Conservation (phyloP, 2,113 vertebrate genomes). For the Phyllostomus hastatus region DNA sequence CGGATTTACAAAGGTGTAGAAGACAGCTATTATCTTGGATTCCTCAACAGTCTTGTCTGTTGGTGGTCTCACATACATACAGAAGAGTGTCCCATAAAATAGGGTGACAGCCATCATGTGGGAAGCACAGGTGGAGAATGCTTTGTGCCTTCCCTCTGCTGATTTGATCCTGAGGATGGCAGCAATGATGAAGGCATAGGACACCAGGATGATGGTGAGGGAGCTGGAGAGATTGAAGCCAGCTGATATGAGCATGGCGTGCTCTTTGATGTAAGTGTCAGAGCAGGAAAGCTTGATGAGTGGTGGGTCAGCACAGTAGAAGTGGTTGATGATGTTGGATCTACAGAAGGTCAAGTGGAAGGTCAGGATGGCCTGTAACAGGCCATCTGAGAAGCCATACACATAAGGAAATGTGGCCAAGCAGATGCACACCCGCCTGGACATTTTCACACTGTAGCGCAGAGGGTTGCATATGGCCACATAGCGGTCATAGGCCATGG, state of each 20-base stretch:
- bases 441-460: constrained; percentile 51
- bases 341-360: constrained; percentile 58
- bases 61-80: constrained; percentile 50
- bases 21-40: constrained; percentile 57
- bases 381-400: constrained; percentile 63
- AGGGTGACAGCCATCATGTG: constrained; percentile 53
- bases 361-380: constrained; percentile 56
- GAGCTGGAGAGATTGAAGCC: constrained; percentile 47
- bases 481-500: constrained; percentile 58
- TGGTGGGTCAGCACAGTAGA: constrained; percentile 50
- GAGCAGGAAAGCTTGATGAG: constrained; percentile 66
- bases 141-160: constrained; percentile 34
- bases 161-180: constrained; percentile 53
- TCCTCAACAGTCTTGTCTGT: constrained; percentile 58
- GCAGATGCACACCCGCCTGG: background rate
- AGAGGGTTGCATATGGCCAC: constrained; percentile 63
- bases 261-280: constrained; percentile 58
- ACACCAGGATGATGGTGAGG: constrained; percentile 57
- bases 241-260: constrained; percentile 52
- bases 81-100: constrained; percentile 68
- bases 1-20: constrained; percentile 58
- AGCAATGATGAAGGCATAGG: constrained; percentile 37
- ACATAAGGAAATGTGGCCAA: constrained; percentile 41
- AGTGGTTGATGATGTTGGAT: constrained; percentile 67
- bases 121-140: constrained; percentile 71